These are phyloP conservation scores for Drosophila vallismaia DNA, from an alignment of 2,888 invertebrate species.

Conservation along the genomic window DNA sequence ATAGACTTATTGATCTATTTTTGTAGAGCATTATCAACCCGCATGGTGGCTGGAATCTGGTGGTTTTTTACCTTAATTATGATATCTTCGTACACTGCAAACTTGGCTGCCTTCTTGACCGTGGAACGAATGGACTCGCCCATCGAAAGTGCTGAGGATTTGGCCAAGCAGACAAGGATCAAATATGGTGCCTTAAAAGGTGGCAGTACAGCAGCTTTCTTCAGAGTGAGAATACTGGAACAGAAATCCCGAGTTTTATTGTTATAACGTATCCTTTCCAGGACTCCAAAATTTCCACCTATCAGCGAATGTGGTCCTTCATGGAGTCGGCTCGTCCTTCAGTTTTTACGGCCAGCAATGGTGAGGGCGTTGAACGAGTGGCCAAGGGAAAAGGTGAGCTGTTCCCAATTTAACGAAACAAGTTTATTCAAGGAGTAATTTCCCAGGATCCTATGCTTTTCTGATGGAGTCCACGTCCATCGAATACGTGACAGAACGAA, in stretches of 20 bases:
- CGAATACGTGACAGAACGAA: conserved; percentile 95
- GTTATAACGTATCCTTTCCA: conserved; percentile 74
- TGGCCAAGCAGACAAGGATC: conserved; percentile 98
- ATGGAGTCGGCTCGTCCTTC: conserved; percentile 95
- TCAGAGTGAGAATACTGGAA: conserved; percentile 87
- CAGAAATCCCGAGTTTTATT: background rate
- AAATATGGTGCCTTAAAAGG: conserved; percentile 97
- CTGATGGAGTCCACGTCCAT: conserved; percentile 99
- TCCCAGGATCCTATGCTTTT: conserved; percentile 91
- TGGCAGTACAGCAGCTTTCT: conserved; percentile 97
- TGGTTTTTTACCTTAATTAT: conserved; percentile 98
- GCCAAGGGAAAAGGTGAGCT: conserved; percentile 89
- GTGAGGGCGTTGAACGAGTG: conserved; percentile 96
- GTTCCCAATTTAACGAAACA: background rate
- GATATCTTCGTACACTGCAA: conserved; percentile 98
- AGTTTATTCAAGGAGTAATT: background rate
- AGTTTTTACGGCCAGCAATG: conserved; percentile 93
- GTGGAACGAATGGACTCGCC: conserved; percentile 97
- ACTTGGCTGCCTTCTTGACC: conserved; percentile 96
- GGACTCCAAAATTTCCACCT: conserved; percentile 97
- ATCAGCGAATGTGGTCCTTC: conserved; percentile 97
- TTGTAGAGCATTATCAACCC: conserved; percentile 83
- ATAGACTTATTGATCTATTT: background rate
- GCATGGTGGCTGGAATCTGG: conserved; percentile 90
- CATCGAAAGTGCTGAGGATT: conserved; percentile 97